Percentiles rank a stretch among this genome's conserved stretches.
These are phyloP conservation scores for Samia ricini DNA, from an alignment of 1,140 invertebrate species.

Conservation along the genomic window DNA sequence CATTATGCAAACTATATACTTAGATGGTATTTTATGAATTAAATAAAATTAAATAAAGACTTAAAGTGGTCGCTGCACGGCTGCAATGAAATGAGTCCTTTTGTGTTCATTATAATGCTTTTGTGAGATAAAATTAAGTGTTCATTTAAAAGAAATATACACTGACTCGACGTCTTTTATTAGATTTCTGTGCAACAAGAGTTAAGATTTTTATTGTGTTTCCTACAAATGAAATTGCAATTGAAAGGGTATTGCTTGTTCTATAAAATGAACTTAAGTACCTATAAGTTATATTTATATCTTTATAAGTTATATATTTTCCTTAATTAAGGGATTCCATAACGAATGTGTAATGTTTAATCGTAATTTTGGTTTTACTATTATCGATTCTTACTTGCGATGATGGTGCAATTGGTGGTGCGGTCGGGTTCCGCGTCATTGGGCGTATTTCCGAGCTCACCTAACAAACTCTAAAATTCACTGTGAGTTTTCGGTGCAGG, in stretches of 20 bases:
- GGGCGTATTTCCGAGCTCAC: too few relatives aligned
- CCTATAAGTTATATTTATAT: too few relatives aligned
- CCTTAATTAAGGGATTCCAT: too few relatives aligned
- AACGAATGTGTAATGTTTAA: too few relatives aligned
- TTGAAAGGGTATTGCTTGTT: neutral
- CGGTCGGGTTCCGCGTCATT: too few relatives aligned
- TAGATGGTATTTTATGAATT: neutral
- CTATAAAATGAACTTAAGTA: neutral
- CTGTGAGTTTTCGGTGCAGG: too few relatives aligned
- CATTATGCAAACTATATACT: neutral
- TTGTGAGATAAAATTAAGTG: neutral
- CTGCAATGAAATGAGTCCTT: neutral
- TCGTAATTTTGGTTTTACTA: too few relatives aligned
- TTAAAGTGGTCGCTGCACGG: neutral
- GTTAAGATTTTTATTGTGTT: slow-evolving; percentile 8
- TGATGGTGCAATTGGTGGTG: too few relatives aligned
- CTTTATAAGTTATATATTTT: too few relatives aligned
- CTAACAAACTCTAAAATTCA: too few relatives aligned
- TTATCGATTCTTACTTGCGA: too few relatives aligned
- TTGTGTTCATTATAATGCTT: neutral
- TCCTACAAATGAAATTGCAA: neutral
- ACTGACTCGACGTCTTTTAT: neutral
- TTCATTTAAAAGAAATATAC: slow-evolving; percentile 9
- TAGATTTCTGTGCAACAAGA: neutral
- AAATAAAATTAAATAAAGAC: neutral